Evolutionary conservation across 2,113 vertebrate genomes (phyloP).

Genomic region (Zosterops lateralis): DNA sequence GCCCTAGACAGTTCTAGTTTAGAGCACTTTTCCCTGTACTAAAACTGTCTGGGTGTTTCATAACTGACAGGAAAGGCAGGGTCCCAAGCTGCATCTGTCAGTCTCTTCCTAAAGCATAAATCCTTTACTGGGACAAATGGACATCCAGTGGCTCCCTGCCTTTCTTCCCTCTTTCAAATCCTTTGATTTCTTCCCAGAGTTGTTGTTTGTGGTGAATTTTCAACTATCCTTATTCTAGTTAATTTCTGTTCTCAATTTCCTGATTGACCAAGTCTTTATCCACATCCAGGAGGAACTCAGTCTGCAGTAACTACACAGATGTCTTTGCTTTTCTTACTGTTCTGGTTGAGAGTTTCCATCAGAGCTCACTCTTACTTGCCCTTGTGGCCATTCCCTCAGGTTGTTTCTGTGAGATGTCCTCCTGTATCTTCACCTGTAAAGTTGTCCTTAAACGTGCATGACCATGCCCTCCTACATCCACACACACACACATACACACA

Average conservation of each 20-base stretch:
- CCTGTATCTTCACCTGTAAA: neutral
- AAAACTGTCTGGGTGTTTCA: neutral
- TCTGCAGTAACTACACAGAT: neutral
- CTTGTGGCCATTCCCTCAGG: neutral
- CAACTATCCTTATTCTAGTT: neutral
- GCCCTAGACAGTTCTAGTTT: neutral
- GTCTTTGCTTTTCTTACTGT: neutral
- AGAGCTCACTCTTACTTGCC: neutral
- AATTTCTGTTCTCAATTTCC: neutral
- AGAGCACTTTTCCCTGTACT: neutral
- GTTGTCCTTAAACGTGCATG: neutral
- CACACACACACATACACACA: neutral
- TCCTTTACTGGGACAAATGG: neutral
- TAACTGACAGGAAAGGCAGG: neutral
- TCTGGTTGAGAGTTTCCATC: neutral
- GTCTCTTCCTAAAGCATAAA: neutral
- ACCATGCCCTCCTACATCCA: neutral
- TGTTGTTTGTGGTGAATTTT: neutral
- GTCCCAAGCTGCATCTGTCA: neutral
- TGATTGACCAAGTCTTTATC: neutral
- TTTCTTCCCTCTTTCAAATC: accelerated
- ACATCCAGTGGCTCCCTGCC: neutral
- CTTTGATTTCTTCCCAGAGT: neutral
- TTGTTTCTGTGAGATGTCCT: neutral
- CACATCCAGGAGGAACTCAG: neutral